These are phyloP conservation scores for Ischnura elegans DNA, from an alignment of 2,888 invertebrate genomes.

Conservation along the genomic window DNA sequence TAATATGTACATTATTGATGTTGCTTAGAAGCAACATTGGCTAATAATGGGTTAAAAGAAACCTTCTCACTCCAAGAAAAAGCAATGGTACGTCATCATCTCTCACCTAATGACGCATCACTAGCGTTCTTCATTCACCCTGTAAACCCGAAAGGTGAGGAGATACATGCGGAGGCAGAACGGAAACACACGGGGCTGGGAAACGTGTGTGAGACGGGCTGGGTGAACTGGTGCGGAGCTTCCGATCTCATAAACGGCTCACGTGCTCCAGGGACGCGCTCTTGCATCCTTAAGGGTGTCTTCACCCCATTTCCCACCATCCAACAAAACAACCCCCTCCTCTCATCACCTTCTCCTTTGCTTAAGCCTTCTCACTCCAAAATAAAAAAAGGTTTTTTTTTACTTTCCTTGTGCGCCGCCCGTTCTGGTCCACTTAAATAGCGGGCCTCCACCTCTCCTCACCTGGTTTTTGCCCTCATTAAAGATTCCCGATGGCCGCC, in stretches of 20 bases:
- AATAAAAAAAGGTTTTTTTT: not conserved
- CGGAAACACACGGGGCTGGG: not conserved
- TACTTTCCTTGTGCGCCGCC: not conserved
- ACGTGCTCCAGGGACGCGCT: not conserved
- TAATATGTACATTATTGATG: no score
- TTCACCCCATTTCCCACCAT: not conserved
- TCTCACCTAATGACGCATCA: no score
- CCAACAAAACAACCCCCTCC: not conserved
- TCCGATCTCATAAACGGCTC: constrained; percentile 31
- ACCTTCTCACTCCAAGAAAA: no score
- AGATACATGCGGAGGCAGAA: not conserved
- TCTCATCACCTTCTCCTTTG: not conserved
- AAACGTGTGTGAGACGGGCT: not conserved
- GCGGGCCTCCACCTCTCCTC: not conserved
- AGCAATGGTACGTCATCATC: no score
- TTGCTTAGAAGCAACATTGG: no score
- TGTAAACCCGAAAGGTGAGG: not conserved
- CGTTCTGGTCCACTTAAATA: not conserved
- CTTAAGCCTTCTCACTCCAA: not conserved
- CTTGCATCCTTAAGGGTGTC: not conserved
- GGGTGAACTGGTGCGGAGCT: not conserved
- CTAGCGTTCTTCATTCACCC: no score
- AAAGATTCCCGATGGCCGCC: not conserved
- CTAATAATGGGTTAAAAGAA: no score
- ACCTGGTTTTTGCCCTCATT: not conserved